Evolutionary conservation across 2,113 vertebrate species (phyloP), one percentile per base, ranked within the genome.

Genomic region (Ptilorrhoa leucosticta): DNA sequence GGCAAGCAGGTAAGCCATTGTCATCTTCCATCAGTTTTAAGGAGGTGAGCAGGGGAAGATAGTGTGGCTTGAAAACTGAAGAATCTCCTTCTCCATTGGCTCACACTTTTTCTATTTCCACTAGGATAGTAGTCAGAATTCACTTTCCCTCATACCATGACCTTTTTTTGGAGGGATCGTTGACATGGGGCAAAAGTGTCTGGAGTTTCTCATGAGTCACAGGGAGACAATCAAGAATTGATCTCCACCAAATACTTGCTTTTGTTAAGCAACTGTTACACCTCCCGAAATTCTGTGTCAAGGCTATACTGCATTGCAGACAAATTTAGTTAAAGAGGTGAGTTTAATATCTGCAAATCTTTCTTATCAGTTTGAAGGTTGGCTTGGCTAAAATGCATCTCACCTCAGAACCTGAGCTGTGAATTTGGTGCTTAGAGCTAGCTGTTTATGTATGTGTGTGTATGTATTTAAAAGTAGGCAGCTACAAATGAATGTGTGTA

Each of bases 71-170:
- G 26, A 75, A 35, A 63, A 12, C 0, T 23, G 15, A 4, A 35
- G 24, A 83, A 48, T n/a, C 14, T 66, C 24, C 5, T 58, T 56
- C 19, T 83, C 19, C 24, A 19, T 12, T 40, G 16, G 3, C 16
- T 56, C 30, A 40, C 5, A 31, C 6, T 30, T 51, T 31, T 47
- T 39, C 7, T 24, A 7, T 40, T 73, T 76, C 48, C 5, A 2
- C 5, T 27, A 24, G 23, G 35, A 39, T 6, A 28, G 7, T 8
- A 40, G 51, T 54, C 26, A 68, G 24, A 68, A 83, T 15, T 72
- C 1, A 1, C 4, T 56, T 81, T 56, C 15, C 11, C 5, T 20
- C 31, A 60, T 8, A 53, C 1, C 3, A 22, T 1, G 2, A 48
- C 3, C 2, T 54, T 58, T 64, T 64, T 19, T 17, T 50, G 5